Conservation (phyloP, 2,797 vertebrate species). For the Parotocinclus haroldoi region DNA sequence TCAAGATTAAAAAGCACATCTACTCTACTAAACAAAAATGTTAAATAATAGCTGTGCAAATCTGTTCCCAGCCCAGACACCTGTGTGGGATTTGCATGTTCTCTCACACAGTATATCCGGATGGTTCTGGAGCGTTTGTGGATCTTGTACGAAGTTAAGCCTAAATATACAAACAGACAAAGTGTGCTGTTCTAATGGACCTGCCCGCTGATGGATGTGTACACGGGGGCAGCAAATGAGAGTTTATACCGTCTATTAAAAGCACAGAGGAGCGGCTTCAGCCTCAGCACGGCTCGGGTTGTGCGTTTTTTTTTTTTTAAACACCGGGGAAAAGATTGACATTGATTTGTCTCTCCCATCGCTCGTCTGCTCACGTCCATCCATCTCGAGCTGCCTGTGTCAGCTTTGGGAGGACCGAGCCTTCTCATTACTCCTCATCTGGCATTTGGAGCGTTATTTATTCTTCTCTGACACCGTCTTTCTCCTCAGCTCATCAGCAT, state of each 20-base stretch:
- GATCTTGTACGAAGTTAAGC: too few species aligned
- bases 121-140: too few species aligned
- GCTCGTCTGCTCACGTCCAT: constrained; percentile 42
- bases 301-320: neutral
- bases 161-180: too few species aligned
- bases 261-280: neutral
- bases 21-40: too few species aligned
- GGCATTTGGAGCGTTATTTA: constrained; percentile 45
- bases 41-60: too few species aligned
- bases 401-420: constrained; percentile 21
- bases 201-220: too few species aligned
- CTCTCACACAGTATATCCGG: too few species aligned
- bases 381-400: constrained; percentile 33
- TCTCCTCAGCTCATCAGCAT: constrained; percentile 35
- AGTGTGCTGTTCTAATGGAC: too few species aligned
- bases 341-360: constrained; percentile 43
- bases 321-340: constrained; percentile 31
- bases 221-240: too few species aligned
- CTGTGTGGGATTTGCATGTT: too few species aligned
- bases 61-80: too few species aligned
- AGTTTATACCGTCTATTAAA: neutral
- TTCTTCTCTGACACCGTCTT: constrained; percentile 41
- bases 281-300: neutral
- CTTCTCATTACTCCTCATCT: constrained; percentile 45
- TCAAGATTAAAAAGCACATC: too few species aligned